phyloP scores from a whole-genome alignment of 2,888 invertebrate genomes.

The Drosophila suboccidentalis region DNA sequence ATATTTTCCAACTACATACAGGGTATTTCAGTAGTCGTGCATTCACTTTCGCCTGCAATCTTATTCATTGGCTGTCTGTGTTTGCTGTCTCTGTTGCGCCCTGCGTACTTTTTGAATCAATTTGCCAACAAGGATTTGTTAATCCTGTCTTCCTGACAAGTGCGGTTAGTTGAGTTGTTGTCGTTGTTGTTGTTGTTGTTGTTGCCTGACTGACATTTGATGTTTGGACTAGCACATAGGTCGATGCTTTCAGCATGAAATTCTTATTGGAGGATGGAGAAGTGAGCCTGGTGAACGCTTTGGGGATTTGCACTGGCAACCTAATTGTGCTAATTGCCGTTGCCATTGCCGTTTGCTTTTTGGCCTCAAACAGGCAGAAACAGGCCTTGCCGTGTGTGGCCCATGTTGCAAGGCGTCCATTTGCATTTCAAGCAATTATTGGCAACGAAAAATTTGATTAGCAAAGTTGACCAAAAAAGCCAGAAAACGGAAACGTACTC shows the following conservation, averaged over 20 bases:
- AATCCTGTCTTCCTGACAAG: conserved; percentile 85
- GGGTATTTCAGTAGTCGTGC: conserved; percentile 24
- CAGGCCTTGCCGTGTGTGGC: conserved; percentile 33
- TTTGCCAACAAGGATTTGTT: conserved; percentile 84
- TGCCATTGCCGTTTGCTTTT: conserved; percentile 59
- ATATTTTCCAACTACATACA: background rate
- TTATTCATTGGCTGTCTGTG: conserved; percentile 30
- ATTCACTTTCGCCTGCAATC: background rate
- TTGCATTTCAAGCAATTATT: conserved; percentile 80
- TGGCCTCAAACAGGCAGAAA: conserved; percentile 40
- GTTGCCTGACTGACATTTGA: conserved; percentile 61
- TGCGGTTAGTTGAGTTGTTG: conserved; percentile 82
- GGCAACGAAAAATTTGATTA: conserved; percentile 75
- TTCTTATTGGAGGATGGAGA: conserved; percentile 59
- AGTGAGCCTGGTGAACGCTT: conserved; percentile 64
- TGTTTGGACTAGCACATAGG: conserved; percentile 50
- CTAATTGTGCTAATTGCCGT: conserved; percentile 82
- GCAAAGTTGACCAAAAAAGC: conserved; percentile 38
- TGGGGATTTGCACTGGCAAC: conserved; percentile 81
- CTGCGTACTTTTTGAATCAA: conserved; percentile 82
- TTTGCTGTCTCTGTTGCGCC: conserved; percentile 47
- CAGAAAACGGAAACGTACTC: conserved; percentile 40
- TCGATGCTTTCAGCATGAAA: conserved; percentile 75
- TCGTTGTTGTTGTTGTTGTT: conserved; percentile 29
- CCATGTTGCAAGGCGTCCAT: conserved; percentile 67